Conservation (phyloP, 2,797 vertebrate genomes). For the Rachycentron canadum region DNA sequence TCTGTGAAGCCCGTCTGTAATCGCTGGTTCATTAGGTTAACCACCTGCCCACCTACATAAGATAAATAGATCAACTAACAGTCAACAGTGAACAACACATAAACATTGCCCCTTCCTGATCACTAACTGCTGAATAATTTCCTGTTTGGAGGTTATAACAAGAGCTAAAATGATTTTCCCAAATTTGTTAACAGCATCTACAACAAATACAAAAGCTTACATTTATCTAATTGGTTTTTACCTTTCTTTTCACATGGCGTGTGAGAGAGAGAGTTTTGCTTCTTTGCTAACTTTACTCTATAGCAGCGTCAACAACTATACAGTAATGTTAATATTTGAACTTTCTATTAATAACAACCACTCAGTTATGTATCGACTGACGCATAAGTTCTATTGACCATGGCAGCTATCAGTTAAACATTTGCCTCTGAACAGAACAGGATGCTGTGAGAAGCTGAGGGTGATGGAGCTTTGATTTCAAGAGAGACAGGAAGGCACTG, state of each 20-base stretch:
- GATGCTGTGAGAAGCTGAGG: conserved; percentile 26
- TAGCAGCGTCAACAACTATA: background rate
- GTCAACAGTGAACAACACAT: background rate
- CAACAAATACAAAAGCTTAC: background rate
- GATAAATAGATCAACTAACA: conserved; percentile 2
- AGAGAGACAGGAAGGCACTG: conserved; percentile 15
- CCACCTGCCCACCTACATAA: conserved; percentile 93
- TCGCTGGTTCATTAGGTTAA: conserved; percentile 98
- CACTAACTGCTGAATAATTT: background rate
- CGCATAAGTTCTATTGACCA: conserved; percentile 29
- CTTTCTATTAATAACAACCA: conserved; percentile 34
- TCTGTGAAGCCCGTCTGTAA: conserved; percentile 96
- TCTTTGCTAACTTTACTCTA: background rate
- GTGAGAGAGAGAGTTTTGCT: background rate
- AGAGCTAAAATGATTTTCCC: background rate
- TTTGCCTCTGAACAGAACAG: conserved; percentile 24
- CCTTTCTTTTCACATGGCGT: background rate
- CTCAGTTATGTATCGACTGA: conserved; percentile 26
- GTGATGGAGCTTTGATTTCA: conserved; percentile 43
- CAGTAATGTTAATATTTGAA: conserved; percentile 6
- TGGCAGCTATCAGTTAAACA: conserved; percentile 14
- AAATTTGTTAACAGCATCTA: background rate
- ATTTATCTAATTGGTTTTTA: background rate
- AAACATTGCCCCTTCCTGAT: background rate
- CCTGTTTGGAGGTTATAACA: background rate